Evolutionary conservation across 2,797 vertebrate genomes (phyloP).

Genomic region (Rhinogobio ventralis): DNA sequence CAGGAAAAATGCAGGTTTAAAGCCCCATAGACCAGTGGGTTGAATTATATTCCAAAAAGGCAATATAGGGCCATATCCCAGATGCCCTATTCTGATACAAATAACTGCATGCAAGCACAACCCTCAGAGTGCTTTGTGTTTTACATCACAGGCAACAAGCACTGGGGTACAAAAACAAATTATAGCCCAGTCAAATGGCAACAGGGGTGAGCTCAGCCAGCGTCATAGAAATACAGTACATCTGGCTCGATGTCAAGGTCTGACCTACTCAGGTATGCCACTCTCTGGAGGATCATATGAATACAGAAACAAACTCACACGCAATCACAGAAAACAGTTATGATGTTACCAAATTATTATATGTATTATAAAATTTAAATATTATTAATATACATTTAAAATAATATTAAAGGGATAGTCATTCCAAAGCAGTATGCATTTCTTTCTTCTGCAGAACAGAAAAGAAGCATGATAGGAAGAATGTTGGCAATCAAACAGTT

Average conservation of each 20-base stretch:
- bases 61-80: slow-evolving; percentile 82
- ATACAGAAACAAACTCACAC: slow-evolving; percentile 18
- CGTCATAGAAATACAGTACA: slow-evolving; percentile 53
- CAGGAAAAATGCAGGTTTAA: slow-evolving; percentile 71
- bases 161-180: slow-evolving; percentile 74
- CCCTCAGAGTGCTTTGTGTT: slow-evolving; percentile 68
- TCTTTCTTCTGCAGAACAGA: neutral
- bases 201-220: slow-evolving; percentile 60
- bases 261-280: slow-evolving; percentile 49
- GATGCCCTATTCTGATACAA: slow-evolving; percentile 72
- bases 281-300: slow-evolving; percentile 40
- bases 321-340: neutral
- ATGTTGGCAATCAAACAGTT: neutral
- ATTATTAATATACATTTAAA: neutral
- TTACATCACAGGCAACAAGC: slow-evolving; percentile 73
- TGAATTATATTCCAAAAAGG: slow-evolving; percentile 79
- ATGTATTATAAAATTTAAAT: neutral
- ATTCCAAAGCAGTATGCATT: neutral
- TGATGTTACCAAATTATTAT: neutral
- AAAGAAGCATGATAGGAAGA: neutral
- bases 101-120: slow-evolving; percentile 70
- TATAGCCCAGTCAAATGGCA: slow-evolving; percentile 69
- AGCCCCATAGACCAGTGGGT: slow-evolving; percentile 70
- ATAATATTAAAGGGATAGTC: neutral
- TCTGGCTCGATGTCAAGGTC: slow-evolving; percentile 50